Evolutionary conservation across 2,888 invertebrate genomes (phyloP), one percentile per base, ranked within the genome.

Genomic region (Mycalesis mineus): DNA sequence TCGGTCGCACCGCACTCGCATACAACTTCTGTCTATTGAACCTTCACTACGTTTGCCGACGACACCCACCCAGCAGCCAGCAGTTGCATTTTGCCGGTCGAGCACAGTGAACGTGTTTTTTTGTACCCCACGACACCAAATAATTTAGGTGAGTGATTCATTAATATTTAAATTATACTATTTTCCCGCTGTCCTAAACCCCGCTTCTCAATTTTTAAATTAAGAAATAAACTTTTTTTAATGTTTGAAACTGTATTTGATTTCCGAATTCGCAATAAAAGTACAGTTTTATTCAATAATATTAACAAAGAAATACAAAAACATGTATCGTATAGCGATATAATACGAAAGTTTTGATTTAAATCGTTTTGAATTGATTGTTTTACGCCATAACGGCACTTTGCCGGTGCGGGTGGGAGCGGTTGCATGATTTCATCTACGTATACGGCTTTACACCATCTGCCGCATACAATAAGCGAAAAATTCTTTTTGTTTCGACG

Each of bases 71-170:
- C 39, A 40, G 15, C 82, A 87, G 87, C 9, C 39, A 40, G 15
- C 82, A 87, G 87, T 86, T 80, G 80, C 73, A 67, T 74, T 76
- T 77, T 75, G 77, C 76, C 80, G 74, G 71, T 72, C 75, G 73
- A 65, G 64, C 68, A 68, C 65, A 71, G 82, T 82, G 82, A 74
- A 79, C 84, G 80, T 66, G 59, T 63, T 65, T 61, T 58, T 65
- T 64, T 15, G 67, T 65, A 63, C 68, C 61, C 71, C 64, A 52
- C 67, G 68, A 70, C 75, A 72, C 73, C 74, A 76, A 74, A 73
- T 65, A 70, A 72, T 62, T 71, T 77, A 78, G 79, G 84, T 86
- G 73, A 83, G 85, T 82, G 61, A 59, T 63, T 63, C 41, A 66
- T 71, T 22, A 62, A 63, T 62, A 37, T 48, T 42, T 47, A 39